phyloP scores from a whole-genome alignment of 2,113 vertebrate species.

The Ptyas mucosa region DNA sequence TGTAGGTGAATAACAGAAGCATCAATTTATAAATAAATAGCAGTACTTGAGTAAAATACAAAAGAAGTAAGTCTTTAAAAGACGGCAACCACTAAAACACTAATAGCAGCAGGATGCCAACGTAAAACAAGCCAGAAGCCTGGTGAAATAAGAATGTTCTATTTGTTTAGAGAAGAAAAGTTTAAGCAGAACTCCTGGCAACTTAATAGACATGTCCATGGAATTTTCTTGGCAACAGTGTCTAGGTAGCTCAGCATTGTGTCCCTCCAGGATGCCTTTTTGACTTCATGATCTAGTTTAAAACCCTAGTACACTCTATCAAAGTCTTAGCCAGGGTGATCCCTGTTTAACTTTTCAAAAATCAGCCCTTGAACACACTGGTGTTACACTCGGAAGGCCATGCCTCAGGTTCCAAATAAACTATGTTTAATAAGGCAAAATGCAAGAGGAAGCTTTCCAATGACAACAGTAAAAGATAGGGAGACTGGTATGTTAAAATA shows the following conservation, averaged over 20 bases:
- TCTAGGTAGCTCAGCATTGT: background rate
- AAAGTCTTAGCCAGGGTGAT: background rate
- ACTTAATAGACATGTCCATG: background rate
- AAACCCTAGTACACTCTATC: background rate
- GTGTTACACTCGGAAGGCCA: background rate
- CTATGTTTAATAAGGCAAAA: background rate
- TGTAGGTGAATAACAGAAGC: background rate
- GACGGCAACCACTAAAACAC: background rate
- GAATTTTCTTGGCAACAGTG: background rate
- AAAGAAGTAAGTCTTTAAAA: background rate
- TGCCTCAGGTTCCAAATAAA: background rate
- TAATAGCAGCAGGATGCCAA: background rate
- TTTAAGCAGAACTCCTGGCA: background rate
- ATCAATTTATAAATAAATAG: background rate
- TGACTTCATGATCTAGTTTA: background rate
- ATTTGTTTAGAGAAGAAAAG: background rate
- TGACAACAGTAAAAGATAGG: background rate
- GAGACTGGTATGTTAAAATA: too few species aligned
- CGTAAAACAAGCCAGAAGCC: background rate
- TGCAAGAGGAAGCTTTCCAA: background rate
- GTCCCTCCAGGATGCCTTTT: background rate
- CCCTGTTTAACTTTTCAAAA: background rate
- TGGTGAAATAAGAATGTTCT: background rate
- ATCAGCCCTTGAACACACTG: background rate
- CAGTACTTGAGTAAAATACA: background rate